A percentile compares a stretch with the other conserved stretches of the same genome.
phyloP scores from a whole-genome alignment of 2,888 invertebrate genomes.

The Tipula helvola region DNA sequence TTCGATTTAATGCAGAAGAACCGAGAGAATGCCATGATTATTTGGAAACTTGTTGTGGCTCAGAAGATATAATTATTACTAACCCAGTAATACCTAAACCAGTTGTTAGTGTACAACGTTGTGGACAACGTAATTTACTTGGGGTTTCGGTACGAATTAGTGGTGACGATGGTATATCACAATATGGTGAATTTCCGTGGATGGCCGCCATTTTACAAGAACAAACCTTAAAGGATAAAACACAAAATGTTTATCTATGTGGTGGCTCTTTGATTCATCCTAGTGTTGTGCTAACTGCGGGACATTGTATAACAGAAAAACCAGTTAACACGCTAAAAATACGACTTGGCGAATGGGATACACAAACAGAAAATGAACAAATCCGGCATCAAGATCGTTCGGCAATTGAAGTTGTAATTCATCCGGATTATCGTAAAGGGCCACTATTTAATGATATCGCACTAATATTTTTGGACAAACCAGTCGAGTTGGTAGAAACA shows the following conservation, averaged over 20 bases:
- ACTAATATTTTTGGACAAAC: conserved; percentile 47
- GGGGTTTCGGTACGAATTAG: conserved; percentile 63
- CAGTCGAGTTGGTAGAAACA: conserved; percentile 51
- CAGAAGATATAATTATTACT: conserved; percentile 21
- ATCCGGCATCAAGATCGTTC: conserved; percentile 56
- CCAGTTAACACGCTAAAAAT: conserved; percentile 30
- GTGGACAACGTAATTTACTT: conserved; percentile 58
- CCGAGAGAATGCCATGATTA: conserved; percentile 18
- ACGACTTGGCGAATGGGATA: conserved; percentile 74
- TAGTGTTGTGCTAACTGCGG: conserved; percentile 61
- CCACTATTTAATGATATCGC: conserved; percentile 65
- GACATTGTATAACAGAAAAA: conserved; percentile 51
- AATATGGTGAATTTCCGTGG: conserved; percentile 38
- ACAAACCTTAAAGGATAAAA: conserved; percentile 19
- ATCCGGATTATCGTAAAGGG: conserved; percentile 48
- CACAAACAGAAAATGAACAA: conserved; percentile 56
- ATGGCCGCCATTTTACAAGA: conserved; percentile 40
- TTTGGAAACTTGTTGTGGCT: conserved; percentile 27
- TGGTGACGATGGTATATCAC: conserved; percentile 48
- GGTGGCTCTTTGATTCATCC: conserved; percentile 31
- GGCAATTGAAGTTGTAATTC: conserved; percentile 43
- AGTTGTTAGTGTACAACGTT: conserved; percentile 33
- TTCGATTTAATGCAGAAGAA: conserved; percentile 42
- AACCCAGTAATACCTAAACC: conserved; percentile 27
- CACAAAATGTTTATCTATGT: conserved; percentile 36